Evolutionary conservation across 1,140 invertebrate genomes (phyloP), one percentile per base, ranked within the genome.

Genomic region (Lasaia peninsularis): DNA sequence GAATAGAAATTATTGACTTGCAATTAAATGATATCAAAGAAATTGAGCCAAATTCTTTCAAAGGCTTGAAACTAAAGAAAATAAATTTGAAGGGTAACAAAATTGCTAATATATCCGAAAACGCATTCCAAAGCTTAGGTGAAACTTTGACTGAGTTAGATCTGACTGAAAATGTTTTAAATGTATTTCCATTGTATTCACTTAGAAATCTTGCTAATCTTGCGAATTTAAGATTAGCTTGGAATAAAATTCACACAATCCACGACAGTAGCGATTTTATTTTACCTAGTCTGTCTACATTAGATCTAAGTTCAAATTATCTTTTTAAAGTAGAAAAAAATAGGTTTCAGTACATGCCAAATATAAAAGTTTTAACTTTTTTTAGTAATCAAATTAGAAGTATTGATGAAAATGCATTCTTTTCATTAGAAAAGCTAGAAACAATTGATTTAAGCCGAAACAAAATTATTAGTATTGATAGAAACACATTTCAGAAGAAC

Each of bases 361-460:
- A 94, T 55, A 78, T 98, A 12, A 92, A 93, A 66, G 95, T 93
- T 0, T 89, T 98, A 8, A 95, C 95, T 0, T 91, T 97, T 28
- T 96, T 96, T 77, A 94, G 95, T 70, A 97, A 97, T 75, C 92
- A 93, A 18, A 94, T 98, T 28, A 93, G 95, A 73, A 88, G 90
- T 28, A 92, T 98, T 14, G 93, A 96, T 65, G 93, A 93, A 62
- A 91, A 94, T 67, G 93, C 95, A 3, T 97, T 98, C 73, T 84
- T 91, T 37, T 93, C 92, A 0, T 82, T 97, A 44, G 90, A 88
- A 53, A 91, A 95, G 63, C 86, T 98, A 7, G 95, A 97, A 88
- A 94, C 94, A 1, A 89, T 98, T 59, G 96, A 98, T 86, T 91
- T 97, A 62, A 96, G 95, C 76, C 94, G 96, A 79, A 97, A 98